Percentiles rank a stretch among this genome's conserved stretches.
These are phyloP conservation scores for Ylistrum balloti DNA, from an alignment of 1,140 invertebrate species.

Conservation along the genomic window DNA sequence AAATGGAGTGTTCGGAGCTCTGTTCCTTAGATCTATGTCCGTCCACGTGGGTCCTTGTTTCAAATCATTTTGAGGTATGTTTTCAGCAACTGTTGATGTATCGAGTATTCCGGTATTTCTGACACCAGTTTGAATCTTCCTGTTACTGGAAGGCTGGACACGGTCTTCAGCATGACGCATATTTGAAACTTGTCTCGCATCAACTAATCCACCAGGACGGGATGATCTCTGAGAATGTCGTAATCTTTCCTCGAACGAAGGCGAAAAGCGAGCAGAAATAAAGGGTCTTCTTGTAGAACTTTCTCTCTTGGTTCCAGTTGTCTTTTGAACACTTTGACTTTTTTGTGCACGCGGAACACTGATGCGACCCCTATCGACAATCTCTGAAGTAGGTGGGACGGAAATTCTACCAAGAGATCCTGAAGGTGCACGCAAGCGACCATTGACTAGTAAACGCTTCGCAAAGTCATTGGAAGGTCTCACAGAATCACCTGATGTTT, in stretches of 20 bases:
- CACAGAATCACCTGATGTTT: background rate
- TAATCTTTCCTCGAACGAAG: constrained; percentile 33
- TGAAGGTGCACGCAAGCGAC: background rate
- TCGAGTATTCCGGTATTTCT: background rate
- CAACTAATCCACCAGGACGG: background rate
- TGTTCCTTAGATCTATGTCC: background rate
- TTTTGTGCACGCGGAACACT: background rate
- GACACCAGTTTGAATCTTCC: background rate
- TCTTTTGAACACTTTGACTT: background rate
- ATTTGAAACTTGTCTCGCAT: background rate
- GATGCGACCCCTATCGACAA: background rate
- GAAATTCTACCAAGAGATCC: background rate
- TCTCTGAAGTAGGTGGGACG: background rate
- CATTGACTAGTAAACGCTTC: background rate
- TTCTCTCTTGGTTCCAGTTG: background rate
- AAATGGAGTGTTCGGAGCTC: background rate
- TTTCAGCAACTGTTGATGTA: background rate
- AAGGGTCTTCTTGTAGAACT: background rate
- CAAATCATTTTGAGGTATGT: background rate
- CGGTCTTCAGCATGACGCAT: no score
- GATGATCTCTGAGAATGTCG: background rate
- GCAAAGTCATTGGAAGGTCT: background rate
- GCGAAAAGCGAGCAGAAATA: constrained; percentile 17
- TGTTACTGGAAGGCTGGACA: background rate
- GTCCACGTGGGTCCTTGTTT: background rate